Evolutionary conservation across 23 tunicate genomes (phyloP).

Genomic region (Trididemnum clinides): DNA sequence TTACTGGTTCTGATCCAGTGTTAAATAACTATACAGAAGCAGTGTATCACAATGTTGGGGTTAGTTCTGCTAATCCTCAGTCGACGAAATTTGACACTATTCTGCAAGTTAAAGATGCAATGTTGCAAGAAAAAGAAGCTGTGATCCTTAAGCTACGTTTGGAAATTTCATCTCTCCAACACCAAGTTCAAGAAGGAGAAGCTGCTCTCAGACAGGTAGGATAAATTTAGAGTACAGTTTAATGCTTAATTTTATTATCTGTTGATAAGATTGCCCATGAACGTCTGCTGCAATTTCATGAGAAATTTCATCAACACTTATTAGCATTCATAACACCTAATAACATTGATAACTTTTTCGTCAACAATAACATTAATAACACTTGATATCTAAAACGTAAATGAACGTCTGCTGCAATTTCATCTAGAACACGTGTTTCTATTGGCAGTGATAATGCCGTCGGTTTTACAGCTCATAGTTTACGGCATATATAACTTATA

Average conservation of each 20-base stretch:
- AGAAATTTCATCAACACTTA: too few relatives aligned
- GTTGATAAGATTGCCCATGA: too few relatives aligned
- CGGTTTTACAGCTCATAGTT: too few relatives aligned
- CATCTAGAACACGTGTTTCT: too few relatives aligned
- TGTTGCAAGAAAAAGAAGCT: constrained; percentile 85
- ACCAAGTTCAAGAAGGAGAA: constrained; percentile 63
- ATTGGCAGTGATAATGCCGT: too few relatives aligned
- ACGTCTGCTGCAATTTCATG: too few relatives aligned
- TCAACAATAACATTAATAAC: too few relatives aligned
- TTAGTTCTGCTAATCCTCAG: neutral
- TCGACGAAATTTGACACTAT: constrained; percentile 61
- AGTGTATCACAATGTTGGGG: neutral
- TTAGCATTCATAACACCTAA: too few relatives aligned
- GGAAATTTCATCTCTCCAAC: constrained; percentile 67
- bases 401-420: too few relatives aligned
- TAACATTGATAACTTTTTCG: too few relatives aligned
- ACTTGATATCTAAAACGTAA: too few relatives aligned
- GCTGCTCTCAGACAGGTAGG: constrained; percentile 62
- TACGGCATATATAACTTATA: too few relatives aligned
- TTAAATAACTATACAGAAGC: neutral
- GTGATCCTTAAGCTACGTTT: constrained; percentile 66
- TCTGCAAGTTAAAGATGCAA: constrained; percentile 72
- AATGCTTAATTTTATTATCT: neutral
- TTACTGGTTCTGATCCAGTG: neutral
- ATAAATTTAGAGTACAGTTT: neutral